Evolutionary conservation across 37 sponge, comb jelly and placozoan genomes (phyloP).

Genomic region (Mnemiopsis leidyi): DNA sequence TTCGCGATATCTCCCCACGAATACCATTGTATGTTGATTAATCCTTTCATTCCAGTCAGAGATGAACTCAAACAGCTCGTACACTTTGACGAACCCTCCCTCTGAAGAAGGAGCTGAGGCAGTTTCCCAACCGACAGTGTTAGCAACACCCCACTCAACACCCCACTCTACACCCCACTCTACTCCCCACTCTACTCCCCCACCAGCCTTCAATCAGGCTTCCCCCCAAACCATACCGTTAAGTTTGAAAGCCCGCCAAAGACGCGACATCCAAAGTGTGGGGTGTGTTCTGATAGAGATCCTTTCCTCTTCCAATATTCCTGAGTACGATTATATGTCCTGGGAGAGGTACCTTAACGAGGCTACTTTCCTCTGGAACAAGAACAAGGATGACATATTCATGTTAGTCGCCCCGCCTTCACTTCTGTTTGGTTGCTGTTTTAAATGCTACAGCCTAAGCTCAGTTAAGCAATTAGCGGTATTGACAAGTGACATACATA

Average conservation of each 20-base stretch:
- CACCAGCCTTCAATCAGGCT: not conserved
- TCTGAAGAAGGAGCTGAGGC: too few species aligned
- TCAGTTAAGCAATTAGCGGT: too few species aligned
- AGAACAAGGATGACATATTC: conserved; percentile 17
- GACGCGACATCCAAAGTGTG: conserved; percentile 5
- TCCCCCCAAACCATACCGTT: not conserved
- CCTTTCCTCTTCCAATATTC: not conserved
- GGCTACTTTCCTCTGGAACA: not conserved
- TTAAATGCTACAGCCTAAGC: too few species aligned
- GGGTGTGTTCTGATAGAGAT: conserved; percentile 64
- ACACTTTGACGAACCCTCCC: too few species aligned
- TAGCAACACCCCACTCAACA: not conserved
- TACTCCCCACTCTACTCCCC: not conserved
- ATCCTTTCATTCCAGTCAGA: too few species aligned
- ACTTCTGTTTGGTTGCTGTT: too few species aligned
- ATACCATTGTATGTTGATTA: too few species aligned
- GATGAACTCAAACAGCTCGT: too few species aligned
- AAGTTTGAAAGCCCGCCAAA: not conserved
- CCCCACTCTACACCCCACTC: not conserved
- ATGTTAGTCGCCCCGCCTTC: conserved; percentile 1
- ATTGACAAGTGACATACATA: too few species aligned
- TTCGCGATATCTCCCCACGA: too few species aligned
- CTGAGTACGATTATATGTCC: conserved; percentile 14
- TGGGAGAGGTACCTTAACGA: not conserved
- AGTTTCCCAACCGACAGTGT: too few species aligned